phyloP scores from a whole-genome alignment of 1,140 invertebrate genomes.

The Ylistrum balloti region DNA sequence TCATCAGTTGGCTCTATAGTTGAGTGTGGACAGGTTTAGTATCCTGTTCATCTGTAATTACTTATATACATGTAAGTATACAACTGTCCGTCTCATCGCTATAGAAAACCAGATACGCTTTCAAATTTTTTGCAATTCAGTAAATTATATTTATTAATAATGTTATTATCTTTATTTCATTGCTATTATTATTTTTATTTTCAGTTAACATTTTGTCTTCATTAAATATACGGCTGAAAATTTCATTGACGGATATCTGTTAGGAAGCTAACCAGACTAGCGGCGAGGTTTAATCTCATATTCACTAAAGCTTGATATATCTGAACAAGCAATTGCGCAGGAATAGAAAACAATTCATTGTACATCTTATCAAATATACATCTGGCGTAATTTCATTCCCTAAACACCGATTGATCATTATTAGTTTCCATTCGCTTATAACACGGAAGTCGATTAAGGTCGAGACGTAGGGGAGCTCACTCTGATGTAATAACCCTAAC shows the following conservation, averaged over 20 bases:
- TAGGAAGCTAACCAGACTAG: neutral
- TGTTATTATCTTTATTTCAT: no score
- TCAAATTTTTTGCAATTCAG: no score
- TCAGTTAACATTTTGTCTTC: no score
- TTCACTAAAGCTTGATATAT: neutral
- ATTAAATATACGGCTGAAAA: no score
- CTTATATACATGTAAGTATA: no score
- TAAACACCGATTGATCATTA: constrained; percentile 14
- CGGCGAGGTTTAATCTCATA: neutral
- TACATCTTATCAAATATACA: constrained; percentile 40
- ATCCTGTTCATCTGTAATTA: no score
- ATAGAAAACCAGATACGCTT: no score
- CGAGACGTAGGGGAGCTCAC: constrained; percentile 20
- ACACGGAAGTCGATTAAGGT: neutral
- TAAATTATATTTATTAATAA: no score
- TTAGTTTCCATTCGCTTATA: neutral
- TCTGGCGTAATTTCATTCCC: constrained; percentile 18
- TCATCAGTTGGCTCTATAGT: no score
- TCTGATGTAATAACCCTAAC: constrained; percentile 26
- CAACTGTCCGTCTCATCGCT: no score
- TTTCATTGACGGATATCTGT: neutral
- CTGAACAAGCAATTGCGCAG: constrained; percentile 4
- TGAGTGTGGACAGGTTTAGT: no score
- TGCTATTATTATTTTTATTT: no score
- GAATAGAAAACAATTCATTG: constrained; percentile 28